A percentile compares a stretch with the other conserved stretches of the same genome.
Evolutionary conservation across 1,140 invertebrate genomes (phyloP).

Genomic region (Trissolcus basalis): DNA sequence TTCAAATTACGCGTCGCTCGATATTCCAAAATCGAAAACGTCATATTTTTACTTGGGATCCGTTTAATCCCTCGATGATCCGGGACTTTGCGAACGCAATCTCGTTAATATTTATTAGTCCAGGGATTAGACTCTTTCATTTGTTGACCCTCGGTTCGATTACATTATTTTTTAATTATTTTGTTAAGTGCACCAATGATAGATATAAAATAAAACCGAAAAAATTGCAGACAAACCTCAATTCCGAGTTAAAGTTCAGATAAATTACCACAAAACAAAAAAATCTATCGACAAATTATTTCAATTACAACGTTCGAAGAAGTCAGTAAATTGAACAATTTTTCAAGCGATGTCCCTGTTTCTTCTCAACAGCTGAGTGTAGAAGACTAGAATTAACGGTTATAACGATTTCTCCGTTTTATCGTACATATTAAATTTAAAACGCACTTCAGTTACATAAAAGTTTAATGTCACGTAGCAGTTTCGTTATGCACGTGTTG

Average conservation of each 20-base stretch:
- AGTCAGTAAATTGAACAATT: too few species aligned
- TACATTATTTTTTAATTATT: background rate
- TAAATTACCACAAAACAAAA: too few species aligned
- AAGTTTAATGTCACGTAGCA: conserved; percentile 48
- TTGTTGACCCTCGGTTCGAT: background rate
- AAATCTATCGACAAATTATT: too few species aligned
- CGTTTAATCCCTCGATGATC: conserved; percentile 22
- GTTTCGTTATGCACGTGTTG: conserved; percentile 40
- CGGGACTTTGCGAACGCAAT: conserved; percentile 19
- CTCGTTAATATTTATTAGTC: conserved; percentile 32
- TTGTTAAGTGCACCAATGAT: too few species aligned
- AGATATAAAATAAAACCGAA: too few species aligned
- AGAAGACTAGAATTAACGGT: too few species aligned
- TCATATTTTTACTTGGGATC: conserved; percentile 9
- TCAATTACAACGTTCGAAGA: too few species aligned
- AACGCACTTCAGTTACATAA: conserved; percentile 31
- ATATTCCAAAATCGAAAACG: conserved; percentile 13
- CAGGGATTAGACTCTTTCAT: conserved; percentile 24
- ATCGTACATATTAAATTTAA: conserved; percentile 12
- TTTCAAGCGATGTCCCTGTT: too few species aligned
- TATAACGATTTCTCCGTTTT: background rate
- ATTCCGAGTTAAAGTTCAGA: too few species aligned
- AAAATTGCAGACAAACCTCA: too few species aligned
- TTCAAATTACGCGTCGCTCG: conserved; percentile 21
- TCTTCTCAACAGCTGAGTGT: too few species aligned